Evolutionary conservation across 2,888 invertebrate genomes (phyloP).

Genomic region (Rhingia rostrata): DNA sequence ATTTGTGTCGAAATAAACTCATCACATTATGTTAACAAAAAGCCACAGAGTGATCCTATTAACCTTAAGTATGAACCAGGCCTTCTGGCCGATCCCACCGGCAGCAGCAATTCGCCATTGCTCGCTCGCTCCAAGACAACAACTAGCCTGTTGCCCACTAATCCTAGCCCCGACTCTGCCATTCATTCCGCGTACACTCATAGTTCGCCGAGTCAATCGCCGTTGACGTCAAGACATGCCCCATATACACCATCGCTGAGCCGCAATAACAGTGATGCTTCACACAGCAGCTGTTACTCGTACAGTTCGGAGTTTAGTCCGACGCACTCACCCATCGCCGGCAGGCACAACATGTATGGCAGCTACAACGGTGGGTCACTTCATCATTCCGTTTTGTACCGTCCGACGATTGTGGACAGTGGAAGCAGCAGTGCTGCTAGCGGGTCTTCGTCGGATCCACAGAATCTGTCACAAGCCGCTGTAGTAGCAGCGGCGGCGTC

Average conservation of each 20-base stretch:
- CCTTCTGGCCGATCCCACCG: conserved; percentile 74
- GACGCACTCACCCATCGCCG: conserved; percentile 94
- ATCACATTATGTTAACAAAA: conserved; percentile 64
- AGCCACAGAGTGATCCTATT: conserved; percentile 81
- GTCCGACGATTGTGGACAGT: conserved; percentile 82
- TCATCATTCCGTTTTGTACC: conserved; percentile 85
- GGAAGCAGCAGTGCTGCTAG: conserved; percentile 75
- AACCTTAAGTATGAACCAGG: conserved; percentile 82
- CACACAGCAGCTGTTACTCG: conserved; percentile 94
- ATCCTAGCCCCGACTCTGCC: conserved; percentile 94
- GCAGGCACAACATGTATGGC: conserved; percentile 83
- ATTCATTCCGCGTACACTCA: conserved; percentile 94
- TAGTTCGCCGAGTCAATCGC: conserved; percentile 92
- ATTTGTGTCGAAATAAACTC: conserved; percentile 78
- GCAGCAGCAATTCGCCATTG: conserved; percentile 86
- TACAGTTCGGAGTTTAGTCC: conserved; percentile 93
- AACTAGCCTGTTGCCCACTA: conserved; percentile 87
- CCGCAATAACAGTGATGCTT: conserved; percentile 95
- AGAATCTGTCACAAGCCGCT: conserved; percentile 79
- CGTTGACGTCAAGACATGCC: conserved; percentile 91
- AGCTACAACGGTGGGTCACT: conserved; percentile 80
- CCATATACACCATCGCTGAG: conserved; percentile 92
- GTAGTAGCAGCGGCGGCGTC: conserved; percentile 70
- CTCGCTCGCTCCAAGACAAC: conserved; percentile 86
- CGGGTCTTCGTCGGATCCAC: conserved; percentile 67